Percentiles rank a stretch among this genome's conserved stretches.
These are phyloP conservation scores for Hemicrepidius hirtus DNA, from an alignment of 2,888 invertebrate species.

Conservation along the genomic window DNA sequence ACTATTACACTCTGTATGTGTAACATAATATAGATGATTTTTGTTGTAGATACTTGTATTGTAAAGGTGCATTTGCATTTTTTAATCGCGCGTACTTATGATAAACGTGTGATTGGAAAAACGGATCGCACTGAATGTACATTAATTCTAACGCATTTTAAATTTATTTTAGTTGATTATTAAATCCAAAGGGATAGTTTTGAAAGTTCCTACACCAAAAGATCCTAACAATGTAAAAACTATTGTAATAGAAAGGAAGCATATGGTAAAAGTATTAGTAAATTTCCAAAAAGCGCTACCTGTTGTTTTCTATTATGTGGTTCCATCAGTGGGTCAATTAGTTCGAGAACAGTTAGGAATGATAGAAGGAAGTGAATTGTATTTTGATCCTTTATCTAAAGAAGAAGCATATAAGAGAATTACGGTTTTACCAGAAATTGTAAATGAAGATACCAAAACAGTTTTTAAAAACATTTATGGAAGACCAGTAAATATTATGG, in stretches of 20 bases:
- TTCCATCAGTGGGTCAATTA: constrained; percentile 79
- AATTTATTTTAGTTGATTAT: constrained; percentile 63
- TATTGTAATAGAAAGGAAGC: constrained; percentile 80
- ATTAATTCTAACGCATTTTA: no score
- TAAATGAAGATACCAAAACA: constrained; percentile 80
- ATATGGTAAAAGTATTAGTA: constrained; percentile 84
- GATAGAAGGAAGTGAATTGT: constrained; percentile 73
- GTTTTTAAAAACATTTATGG: constrained; percentile 80
- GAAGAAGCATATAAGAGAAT: constrained; percentile 84
- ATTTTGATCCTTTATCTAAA: constrained; percentile 78
- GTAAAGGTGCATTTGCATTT: no score
- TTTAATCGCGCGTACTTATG: no score
- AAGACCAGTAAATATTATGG: constrained; percentile 73
- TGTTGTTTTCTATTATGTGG: constrained; percentile 87
- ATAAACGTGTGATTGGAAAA: no score
- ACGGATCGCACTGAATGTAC: no score
- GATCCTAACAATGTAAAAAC: constrained; percentile 76
- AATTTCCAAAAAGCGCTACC: constrained; percentile 86
- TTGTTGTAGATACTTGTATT: no score
- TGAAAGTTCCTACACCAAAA: constrained; percentile 77
- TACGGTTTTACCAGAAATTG: constrained; percentile 82
- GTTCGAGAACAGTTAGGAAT: constrained; percentile 84
- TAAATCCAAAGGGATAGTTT: constrained; percentile 65
- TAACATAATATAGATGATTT: no score
- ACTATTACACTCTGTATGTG: no score